Base-by-base conservation (phyloP, 2,113 vertebrate genomes). In the Emberiza fucata region DNA sequence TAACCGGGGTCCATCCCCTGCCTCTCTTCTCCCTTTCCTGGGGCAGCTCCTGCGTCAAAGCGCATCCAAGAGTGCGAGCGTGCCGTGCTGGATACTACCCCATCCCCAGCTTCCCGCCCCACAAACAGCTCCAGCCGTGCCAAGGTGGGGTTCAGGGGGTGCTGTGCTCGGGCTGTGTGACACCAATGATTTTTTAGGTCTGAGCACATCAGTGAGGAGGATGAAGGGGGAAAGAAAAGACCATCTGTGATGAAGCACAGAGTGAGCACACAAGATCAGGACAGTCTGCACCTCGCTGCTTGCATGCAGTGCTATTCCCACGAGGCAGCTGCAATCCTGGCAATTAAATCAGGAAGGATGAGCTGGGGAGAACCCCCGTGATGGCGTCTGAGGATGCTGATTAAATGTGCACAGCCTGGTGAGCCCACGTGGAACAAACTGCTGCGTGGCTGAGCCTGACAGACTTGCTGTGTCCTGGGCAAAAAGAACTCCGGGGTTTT, bases 371-470 rank as follows among this genome's bases (percentile, higher is more conserved):
- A 84, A 11, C 79, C 70, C 69, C 57, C 1, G 47, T 77, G 86
- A 61, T 91, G 93, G 84, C 5, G 29, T 65, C 93, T 94, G 82
- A 89, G 79, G 81, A 31, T 82, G 84, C 65, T 77, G 60, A 50
- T 84, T n/a, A 50, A 92, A 73, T 8, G 45, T 60, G 42, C 1
- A 21, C 40, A 48, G 54, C 28, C 6, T 27, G 69, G 60, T 1
- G 20, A 96, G 91, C 88, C 86, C 92, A 79, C 44, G 61, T 95
- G 83, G 70, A 96, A 81, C 72, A 51, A 92, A 94, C 65, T 56
- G 88, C 91, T 90, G 76, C 8, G 37, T 71, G 93, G 81, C 81
- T 89, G 25, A 91, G 90, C 84, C 86, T 48, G 57, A 21, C 88
- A 64, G 81, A 20, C 65, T 81, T 5, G 11, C 91, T 20, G 73